Percentiles rank a stretch among this genome's conserved stretches.
Conservation (phyloP, 2,113 vertebrate genomes). For the Halcyon malimbica region DNA sequence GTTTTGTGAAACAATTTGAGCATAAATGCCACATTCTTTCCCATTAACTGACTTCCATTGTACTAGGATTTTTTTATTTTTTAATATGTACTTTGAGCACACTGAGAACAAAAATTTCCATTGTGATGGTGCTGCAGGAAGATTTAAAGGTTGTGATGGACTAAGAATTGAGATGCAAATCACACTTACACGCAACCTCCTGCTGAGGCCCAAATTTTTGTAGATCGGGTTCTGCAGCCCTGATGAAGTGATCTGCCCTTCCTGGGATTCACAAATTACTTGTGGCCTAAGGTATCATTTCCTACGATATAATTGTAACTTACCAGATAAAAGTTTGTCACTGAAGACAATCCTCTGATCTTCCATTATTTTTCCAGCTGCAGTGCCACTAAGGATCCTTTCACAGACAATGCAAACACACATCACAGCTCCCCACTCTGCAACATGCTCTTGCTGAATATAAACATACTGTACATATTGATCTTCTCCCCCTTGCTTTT, state of each 20-base stretch:
- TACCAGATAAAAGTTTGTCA: slow-evolving; percentile 76
- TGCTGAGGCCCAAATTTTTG: slow-evolving; percentile 76
- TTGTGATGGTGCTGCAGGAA: slow-evolving; percentile 49
- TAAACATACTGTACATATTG: slow-evolving; percentile 74
- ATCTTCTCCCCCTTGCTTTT: slow-evolving; percentile 59
- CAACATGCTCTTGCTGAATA: slow-evolving; percentile 68
- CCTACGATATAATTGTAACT: slow-evolving; percentile 73
- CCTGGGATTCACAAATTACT: slow-evolving; percentile 72
- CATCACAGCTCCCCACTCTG: slow-evolving; percentile 67
- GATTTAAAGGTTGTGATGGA: slow-evolving; percentile 73
- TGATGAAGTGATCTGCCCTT: slow-evolving; percentile 70
- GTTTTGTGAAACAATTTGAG: slow-evolving; percentile 21
- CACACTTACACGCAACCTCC: slow-evolving; percentile 63
- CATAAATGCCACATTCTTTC: neutral
- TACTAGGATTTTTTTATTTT: neutral
- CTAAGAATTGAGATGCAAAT: slow-evolving; percentile 80
- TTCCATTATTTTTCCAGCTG: slow-evolving; percentile 76
- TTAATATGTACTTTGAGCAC: slow-evolving; percentile 40
- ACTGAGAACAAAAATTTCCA: slow-evolving; percentile 45
- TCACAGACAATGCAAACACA: slow-evolving; percentile 67
- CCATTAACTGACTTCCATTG: slow-evolving; percentile 36
- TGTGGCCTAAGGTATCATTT: slow-evolving; percentile 71
- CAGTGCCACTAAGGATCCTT: slow-evolving; percentile 58
- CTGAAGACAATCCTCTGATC: slow-evolving; percentile 66
- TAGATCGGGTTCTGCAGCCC: slow-evolving; percentile 67